These are phyloP conservation scores for Reinhardtius hippoglossoides DNA, from an alignment of 2,113 vertebrate species.

Conservation along the genomic window DNA sequence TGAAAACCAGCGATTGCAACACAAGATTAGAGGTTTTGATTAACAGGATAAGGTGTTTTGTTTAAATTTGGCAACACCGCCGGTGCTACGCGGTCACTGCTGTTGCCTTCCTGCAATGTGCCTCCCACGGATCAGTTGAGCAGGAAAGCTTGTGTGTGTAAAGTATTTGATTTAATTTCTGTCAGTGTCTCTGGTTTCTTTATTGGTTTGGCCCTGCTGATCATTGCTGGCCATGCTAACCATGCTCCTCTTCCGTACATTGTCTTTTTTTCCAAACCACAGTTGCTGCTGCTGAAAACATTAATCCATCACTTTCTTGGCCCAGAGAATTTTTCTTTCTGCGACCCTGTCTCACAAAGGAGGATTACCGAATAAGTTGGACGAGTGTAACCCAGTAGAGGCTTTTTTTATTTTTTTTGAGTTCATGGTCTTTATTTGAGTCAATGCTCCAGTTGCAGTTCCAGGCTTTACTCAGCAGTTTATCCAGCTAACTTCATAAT, in stretches of 20 bases:
- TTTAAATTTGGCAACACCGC: conserved; percentile 25
- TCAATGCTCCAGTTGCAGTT: conserved; percentile 16
- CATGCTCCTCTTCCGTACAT: not conserved
- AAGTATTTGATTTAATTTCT: conserved; percentile 1
- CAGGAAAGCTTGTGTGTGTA: conserved; percentile 15
- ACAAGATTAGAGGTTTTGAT: conserved; percentile 41
- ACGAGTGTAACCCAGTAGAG: conserved; percentile 7
- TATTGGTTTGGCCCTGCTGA: not conserved
- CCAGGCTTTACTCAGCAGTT: conserved; percentile 30
- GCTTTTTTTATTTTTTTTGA: not conserved
- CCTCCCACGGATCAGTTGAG: conserved; percentile 16
- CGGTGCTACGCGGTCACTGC: not conserved
- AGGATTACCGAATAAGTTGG: conserved; percentile 22
- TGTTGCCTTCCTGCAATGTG: conserved; percentile 12
- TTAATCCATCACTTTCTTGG: conserved; percentile 16
- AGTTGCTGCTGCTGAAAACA: conserved; percentile 7
- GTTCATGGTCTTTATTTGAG: conserved; percentile 9
- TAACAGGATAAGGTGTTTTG: conserved; percentile 41
- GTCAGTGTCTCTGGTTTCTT: not conserved
- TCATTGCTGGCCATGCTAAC: conserved; percentile 13
- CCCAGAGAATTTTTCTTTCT: conserved; percentile 10
- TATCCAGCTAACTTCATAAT: conserved; percentile 41
- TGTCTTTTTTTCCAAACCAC: conserved; percentile 19
- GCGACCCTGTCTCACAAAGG: conserved; percentile 27
- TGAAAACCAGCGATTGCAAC: conserved; percentile 26